phyloP scores from a whole-genome alignment of 2,797 vertebrate genomes.

The Glyptemys insculpta region DNA sequence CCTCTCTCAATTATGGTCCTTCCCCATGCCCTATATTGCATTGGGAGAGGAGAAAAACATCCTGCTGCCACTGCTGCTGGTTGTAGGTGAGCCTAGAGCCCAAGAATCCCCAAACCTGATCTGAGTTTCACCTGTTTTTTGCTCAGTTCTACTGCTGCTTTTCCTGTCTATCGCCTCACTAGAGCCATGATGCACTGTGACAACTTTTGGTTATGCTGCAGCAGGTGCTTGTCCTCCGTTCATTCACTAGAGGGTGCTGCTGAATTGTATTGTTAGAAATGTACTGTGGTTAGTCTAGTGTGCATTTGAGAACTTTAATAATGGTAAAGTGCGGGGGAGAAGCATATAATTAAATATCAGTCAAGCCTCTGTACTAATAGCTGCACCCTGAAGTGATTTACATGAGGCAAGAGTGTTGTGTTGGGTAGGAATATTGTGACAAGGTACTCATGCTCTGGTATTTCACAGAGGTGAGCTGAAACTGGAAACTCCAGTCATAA shows the following conservation, averaged over 20 bases:
- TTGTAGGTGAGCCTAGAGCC: rapidly evolving
- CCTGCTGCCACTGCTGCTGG: background rate
- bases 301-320: background rate
- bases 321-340: background rate
- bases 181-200: background rate
- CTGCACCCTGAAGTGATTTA: constrained; percentile 1
- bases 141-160: background rate
- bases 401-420: background rate
- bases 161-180: background rate
- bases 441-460: background rate
- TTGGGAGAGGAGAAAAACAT: background rate
- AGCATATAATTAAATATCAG: background rate
- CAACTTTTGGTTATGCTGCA: background rate
- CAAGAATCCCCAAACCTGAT: background rate
- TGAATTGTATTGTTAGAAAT: background rate
- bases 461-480: background rate
- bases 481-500: background rate
- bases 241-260: background rate
- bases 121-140: background rate
- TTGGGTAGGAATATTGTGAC: background rate
- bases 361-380: background rate
- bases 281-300: background rate
- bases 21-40: background rate
- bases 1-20: rapidly evolving
- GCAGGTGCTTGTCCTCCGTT: constrained; percentile 42